Evolutionary conservation across 2,888 invertebrate species (phyloP), one percentile per base, ranked within the genome.

Genomic region (Mayetiola destructor): DNA sequence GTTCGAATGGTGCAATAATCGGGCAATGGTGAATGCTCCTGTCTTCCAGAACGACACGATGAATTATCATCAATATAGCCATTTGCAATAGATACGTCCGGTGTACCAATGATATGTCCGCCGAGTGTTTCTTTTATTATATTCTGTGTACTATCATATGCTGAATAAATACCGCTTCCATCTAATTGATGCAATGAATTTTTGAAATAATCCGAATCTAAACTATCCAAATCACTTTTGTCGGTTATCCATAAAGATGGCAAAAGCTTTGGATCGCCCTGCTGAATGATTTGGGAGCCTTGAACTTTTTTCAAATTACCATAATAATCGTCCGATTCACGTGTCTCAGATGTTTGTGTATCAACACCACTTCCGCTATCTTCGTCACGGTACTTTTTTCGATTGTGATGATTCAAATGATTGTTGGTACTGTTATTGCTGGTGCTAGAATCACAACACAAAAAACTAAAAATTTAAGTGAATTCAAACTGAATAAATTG

Each of bases 151-250:
- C 29, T 20, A 2, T 53, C 53, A 53, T 29, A 53, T 30, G 30
- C 23, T n/a, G 20, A 36, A 37, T 55, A 27, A 27, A 20, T 27
- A 18, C 35, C 30, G n/a, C 42, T 32, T 5, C 14, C 35, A 35
- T 56, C 48, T 14, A 42, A 30, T 61, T 73, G 72, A 60, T 73
- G 72, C 59, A 69, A 60, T 2, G 73, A 73, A 55, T 73, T 69
- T 61, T 71, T 70, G 58, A 73, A 73, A 59, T 72, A 72, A 55
- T 72, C 72, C 12, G 73, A 73, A 59, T 73, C 71, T 21, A 73
- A 64, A 60, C 73, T 73, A 61, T 71, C 73, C 64, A 73, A 69
- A 61, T 73, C 73, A 61, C 72, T 73, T 63, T 70, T 72, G 62
- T 73, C 72, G 64, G 68, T 71, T 59, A 70, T 69, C 58, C 58